Percentiles rank a stretch among this genome's conserved stretches.
These are phyloP conservation scores for Sitta carolinensis DNA, from an alignment of 2,797 vertebrate genomes.

Conservation along the genomic window DNA sequence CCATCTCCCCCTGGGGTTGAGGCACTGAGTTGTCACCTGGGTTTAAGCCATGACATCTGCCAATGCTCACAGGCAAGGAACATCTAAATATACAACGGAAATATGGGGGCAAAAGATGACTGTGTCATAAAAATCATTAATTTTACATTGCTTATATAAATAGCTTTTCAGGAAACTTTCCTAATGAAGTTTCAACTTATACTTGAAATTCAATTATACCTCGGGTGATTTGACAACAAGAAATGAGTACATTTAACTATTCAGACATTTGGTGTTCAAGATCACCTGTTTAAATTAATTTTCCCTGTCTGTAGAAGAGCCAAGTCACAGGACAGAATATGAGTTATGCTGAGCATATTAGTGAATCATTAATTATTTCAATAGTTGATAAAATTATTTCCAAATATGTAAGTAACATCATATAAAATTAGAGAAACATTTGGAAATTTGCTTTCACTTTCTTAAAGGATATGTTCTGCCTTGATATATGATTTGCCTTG, in stretches of 20 bases:
- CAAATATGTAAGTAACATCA: not conserved
- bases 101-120: not conserved
- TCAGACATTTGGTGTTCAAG: not conserved
- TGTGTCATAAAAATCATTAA: not conserved
- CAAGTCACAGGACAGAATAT: not conserved
- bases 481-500: not conserved
- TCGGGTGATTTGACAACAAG: not conserved
- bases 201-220: conserved; percentile 13
- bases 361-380: not conserved
- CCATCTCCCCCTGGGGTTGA: not conserved
- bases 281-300: not conserved
- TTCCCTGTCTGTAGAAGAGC: not conserved
- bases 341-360: not conserved
- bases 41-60: not conserved
- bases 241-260: conserved; percentile 9
- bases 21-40: not conserved
- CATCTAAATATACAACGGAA: not conserved
- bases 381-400: not conserved
- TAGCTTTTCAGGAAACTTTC: not conserved
- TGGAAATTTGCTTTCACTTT: not conserved
- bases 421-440: not conserved
- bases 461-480: fast-evolving
- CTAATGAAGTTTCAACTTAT: conserved; percentile 17
- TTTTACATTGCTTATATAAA: not conserved
- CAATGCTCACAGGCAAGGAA: not conserved